Conservation (phyloP, 2,888 invertebrate species). For the Lordiphosa fenestrarum region DNA sequence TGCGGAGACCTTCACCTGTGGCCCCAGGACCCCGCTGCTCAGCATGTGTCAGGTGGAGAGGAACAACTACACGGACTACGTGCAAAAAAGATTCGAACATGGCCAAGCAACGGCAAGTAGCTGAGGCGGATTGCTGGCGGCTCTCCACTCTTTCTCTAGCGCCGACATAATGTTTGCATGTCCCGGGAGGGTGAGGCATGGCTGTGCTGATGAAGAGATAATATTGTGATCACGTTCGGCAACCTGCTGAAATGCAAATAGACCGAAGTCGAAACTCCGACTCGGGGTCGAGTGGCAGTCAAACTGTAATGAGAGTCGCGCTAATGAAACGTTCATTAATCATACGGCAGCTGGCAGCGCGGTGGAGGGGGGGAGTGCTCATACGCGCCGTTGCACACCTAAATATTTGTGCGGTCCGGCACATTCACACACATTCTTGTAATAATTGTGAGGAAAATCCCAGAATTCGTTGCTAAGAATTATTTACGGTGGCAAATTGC, state of each 20-base stretch:
- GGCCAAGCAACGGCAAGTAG: not conserved
- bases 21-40: slow-evolving; percentile 12
- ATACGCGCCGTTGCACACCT: slow-evolving; percentile 39
- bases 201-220: slow-evolving; percentile 71
- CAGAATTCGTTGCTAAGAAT: slow-evolving; percentile 24
- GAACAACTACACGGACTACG: slow-evolving; percentile 29
- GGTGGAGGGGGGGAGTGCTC: slow-evolving; percentile 20
- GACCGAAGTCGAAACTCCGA: slow-evolving; percentile 6
- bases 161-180: slow-evolving; percentile 35
- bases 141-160: slow-evolving; percentile 17
- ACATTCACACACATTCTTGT: slow-evolving; percentile 8
- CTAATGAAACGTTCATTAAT: slow-evolving; percentile 76
- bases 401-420: slow-evolving; percentile 18
- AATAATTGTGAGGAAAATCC: slow-evolving; percentile 8
- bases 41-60: slow-evolving; percentile 31
- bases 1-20: slow-evolving; percentile 19
- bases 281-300: slow-evolving; percentile 24
- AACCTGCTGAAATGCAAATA: slow-evolving; percentile 69
- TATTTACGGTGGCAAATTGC: slow-evolving; percentile 56
- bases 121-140: slow-evolving; percentile 10
- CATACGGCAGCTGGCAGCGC: slow-evolving; percentile 53
- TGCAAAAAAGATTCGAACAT: slow-evolving; percentile 28
- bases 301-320: slow-evolving; percentile 53
- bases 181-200: slow-evolving; percentile 32
- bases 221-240: slow-evolving; percentile 76